These are phyloP conservation scores for Toxotes jaculatrix DNA, from an alignment of 2,113 vertebrate species.

Conservation along the genomic window DNA sequence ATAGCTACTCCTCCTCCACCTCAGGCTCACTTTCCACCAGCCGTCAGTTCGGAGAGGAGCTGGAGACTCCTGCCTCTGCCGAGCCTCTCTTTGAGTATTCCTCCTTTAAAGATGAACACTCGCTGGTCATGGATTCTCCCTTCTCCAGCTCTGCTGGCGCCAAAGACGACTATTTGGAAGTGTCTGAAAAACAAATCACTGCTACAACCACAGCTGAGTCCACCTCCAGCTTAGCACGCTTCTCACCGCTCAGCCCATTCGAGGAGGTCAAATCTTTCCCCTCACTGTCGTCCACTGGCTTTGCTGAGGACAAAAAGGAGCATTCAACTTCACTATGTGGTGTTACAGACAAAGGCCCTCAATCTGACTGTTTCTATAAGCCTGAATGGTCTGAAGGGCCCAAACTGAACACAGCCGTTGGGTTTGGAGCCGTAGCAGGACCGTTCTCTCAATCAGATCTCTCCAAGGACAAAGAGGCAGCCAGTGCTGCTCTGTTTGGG, in stretches of 20 bases:
- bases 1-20: constrained; percentile 87
- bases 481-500: constrained; percentile 84
- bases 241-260: constrained; percentile 85
- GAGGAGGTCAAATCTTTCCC: constrained; percentile 83
- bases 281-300: constrained; percentile 43
- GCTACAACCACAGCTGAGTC: constrained; percentile 77
- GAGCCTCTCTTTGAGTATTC: constrained; percentile 86
- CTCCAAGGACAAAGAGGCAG: constrained; percentile 74
- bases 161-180: constrained; percentile 94
- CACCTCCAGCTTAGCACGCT: constrained; percentile 81
- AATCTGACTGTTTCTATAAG: constrained; percentile 81
- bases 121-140: constrained; percentile 79
- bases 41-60: constrained; percentile 85
- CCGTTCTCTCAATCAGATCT: constrained; percentile 68
- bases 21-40: constrained; percentile 86
- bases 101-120: constrained; percentile 86
- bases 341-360: constrained; percentile 82
- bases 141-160: constrained; percentile 77
- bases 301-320: constrained; percentile 66
- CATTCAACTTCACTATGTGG: constrained; percentile 62
- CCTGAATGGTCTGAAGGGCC: constrained; percentile 77
- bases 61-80: constrained; percentile 80
- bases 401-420: constrained; percentile 65
- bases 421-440: constrained; percentile 55
- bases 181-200: constrained; percentile 87